Evolutionary conservation across 1,140 invertebrate species (phyloP), one percentile per base, ranked within the genome.

Genomic region (Drosophila chauvacae): DNA sequence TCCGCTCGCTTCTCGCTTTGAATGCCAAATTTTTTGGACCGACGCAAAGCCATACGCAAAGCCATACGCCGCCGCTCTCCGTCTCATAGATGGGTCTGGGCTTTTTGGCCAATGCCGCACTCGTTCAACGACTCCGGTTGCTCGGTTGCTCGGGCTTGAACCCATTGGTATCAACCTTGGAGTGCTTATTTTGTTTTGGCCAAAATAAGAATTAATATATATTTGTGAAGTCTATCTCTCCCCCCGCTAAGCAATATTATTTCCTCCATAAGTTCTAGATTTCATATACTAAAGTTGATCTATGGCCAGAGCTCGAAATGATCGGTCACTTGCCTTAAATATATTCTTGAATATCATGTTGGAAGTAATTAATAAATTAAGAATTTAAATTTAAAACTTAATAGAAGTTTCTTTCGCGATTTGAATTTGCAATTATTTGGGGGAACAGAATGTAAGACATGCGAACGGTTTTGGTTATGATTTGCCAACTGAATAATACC

Each of bases 401-500:
- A 18, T 44, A 33, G 30, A 33, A 35, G 3, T 2, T 11, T 11
- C 3, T 4, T 35, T 7, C 33, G 2, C 18, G 3, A 20, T 23
- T 45, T 20, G 7, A 0, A 13, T 45, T 45, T 42, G 37, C 3
- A 42, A 42, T 18, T 18, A 18, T 2, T 23, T 23, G 47, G 4
- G 48, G 60, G 44, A 66, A 65, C 64, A 65, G 44, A 48, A 33
- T 37, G 13, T n/a, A 30, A 30, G 2, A 28, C 3, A 23, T 39
- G 3, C 33, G 11, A 39, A 26, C 16, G 51, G 37, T 18, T 39
- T 45, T n/a, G 23, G 23, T 79, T 64, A 71, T 72, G 23, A 77
- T 77, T 77, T 77, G 74, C 73, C 44, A 77, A 77, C 76, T 77
- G 64, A 75, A 71, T 81, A 87, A 88, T 87, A 87, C 84, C 84